phyloP scores from a whole-genome alignment of 2,888 invertebrate species.

The Drosophila acutilabella region DNA sequence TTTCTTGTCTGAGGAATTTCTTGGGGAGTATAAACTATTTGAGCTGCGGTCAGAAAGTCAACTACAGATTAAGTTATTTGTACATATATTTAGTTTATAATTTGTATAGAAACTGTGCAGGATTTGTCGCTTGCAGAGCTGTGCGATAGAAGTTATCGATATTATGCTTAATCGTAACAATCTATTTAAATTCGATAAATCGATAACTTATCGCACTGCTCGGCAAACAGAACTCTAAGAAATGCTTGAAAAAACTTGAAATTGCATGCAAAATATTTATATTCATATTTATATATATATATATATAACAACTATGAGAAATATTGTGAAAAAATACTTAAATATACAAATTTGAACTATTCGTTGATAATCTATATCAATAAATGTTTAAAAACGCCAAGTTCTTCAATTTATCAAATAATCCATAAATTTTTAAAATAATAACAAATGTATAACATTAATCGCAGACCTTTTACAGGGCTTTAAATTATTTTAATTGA shows the following conservation, averaged over 20 bases:
- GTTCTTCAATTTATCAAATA: constrained; percentile 20
- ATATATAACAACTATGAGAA: constrained; percentile 34
- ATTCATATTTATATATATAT: not conserved
- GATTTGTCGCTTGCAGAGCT: constrained; percentile 34
- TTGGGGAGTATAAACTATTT: constrained; percentile 1
- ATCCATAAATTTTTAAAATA: not conserved
- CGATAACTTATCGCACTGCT: constrained; percentile 28
- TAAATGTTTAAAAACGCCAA: constrained; percentile 16
- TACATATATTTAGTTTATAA: constrained; percentile 7
- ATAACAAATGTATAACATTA: not conserved
- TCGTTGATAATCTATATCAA: constrained; percentile 15
- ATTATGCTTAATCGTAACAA: not conserved
- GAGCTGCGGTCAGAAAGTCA: constrained; percentile 34
- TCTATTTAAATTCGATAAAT: not conserved
- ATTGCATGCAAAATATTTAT: constrained; percentile 44
- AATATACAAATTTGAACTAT: constrained; percentile 23
- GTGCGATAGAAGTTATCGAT: constrained; percentile 14
- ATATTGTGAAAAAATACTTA: constrained; percentile 22
- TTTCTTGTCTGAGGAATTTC: not conserved
- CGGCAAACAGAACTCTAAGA: constrained; percentile 19
- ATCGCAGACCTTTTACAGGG: not conserved
- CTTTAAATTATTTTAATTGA: constrained; percentile 1
- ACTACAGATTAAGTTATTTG: constrained; percentile 32
- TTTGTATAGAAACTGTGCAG: constrained; percentile 22
- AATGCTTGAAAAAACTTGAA: constrained; percentile 32